Evolutionary conservation across 2,888 invertebrate genomes (phyloP), one percentile per base, ranked within the genome.

Genomic region (Drosophila subsilvestris): DNA sequence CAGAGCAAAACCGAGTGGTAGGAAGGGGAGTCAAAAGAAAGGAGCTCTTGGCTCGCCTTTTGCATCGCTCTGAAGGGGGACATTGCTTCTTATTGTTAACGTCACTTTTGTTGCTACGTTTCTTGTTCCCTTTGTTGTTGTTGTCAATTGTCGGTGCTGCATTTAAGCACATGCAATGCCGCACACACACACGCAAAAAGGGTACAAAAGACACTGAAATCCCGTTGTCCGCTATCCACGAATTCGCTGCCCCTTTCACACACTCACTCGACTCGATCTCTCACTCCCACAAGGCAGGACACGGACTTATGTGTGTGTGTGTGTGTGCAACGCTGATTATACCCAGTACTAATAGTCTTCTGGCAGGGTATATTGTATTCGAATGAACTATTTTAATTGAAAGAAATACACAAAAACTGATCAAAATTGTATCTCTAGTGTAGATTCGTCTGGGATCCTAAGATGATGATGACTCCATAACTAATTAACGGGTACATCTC

Each of bases 101-200:
- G 69, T 77, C 79, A 78, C 77, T 84, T 77, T 80, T 86, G 81
- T 79, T 86, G 73, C 86, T 74, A 85, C 75, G 65, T 44, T 56
- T 55, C 55, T 62, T 56, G 61, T 71, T 79, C 56, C 32, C 65
- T 44, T 49, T 63, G 54, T 51, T 63, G 54, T 65, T 75, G 49
- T 66, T 75, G 61, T 65, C 51, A 63, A 43, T 60, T 66, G 61
- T 66, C 58, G 43, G 42, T 62, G 32, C 56, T 63, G 73, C 80
- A 74, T 76, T 88, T 72, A 84, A 85, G 61, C 67, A 75, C 76
- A 77, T 80, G 86, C 88, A 71, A 77, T 79, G 86, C 88, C 69
- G 68, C 61, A 60, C 76, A 56, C 51, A 27, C 29, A 9, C 10
- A 20, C 1, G 0, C 22, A 45, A n/a, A 53, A 14, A 49, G 18